phyloP scores from a whole-genome alignment of 1,140 invertebrate genomes.

The Formica exsecta region DNA sequence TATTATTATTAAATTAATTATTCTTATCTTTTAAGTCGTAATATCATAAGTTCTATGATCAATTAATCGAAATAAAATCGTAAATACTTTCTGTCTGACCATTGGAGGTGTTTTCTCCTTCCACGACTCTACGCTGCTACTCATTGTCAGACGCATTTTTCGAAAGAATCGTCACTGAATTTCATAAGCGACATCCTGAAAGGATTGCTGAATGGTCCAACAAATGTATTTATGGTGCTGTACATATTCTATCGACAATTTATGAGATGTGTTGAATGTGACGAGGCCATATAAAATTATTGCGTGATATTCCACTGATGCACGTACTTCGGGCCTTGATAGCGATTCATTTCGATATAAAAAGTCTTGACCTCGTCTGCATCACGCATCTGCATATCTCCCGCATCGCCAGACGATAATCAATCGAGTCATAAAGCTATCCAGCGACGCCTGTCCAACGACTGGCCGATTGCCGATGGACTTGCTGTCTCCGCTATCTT shows the following conservation, averaged over 20 bases:
- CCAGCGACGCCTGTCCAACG: neutral
- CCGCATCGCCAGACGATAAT: conserved; percentile 25
- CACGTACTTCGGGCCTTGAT: conserved; percentile 52
- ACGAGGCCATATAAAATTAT: conserved; percentile 71
- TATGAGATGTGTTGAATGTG: conserved; percentile 56
- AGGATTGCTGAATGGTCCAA: neutral
- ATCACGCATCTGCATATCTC: neutral
- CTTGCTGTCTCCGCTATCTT: conserved; percentile 3
- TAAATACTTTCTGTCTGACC: neutral
- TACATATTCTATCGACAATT: conserved; percentile 37
- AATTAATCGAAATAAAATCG: neutral
- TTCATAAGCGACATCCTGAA: neutral
- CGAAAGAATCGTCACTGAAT: neutral
- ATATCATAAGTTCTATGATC: neutral
- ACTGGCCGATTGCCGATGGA: conserved; percentile 29
- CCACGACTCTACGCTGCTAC: neutral
- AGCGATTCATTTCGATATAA: conserved; percentile 71
- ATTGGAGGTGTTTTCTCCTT: neutral
- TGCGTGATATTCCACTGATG: conserved; percentile 50
- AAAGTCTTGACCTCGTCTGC: conserved; percentile 25
- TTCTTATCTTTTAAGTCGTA: neutral
- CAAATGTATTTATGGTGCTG: neutral
- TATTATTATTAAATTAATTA: conserved; percentile 3
- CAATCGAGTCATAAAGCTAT: conserved; percentile 58
- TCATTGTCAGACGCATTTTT: neutral